Percentiles rank a stretch among this genome's conserved stretches.
phyloP scores from a whole-genome alignment of 2,888 invertebrate species.

The Agrochola circellaris region DNA sequence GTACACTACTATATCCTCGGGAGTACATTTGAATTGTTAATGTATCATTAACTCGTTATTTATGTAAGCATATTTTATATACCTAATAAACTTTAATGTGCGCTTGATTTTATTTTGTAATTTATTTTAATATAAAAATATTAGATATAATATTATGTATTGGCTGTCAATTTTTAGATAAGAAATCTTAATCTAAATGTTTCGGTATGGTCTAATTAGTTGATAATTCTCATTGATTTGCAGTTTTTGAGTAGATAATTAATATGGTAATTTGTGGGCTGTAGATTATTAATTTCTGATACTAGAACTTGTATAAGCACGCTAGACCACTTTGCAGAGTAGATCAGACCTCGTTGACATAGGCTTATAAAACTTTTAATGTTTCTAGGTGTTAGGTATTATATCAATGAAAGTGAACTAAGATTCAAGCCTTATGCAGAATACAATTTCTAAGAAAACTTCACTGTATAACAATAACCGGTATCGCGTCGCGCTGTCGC shows the following conservation, averaged over 20 bases:
- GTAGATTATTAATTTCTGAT: constrained; percentile 14
- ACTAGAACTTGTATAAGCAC: constrained; percentile 20
- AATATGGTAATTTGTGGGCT: constrained; percentile 40
- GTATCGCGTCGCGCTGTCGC: no score
- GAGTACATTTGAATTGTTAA: constrained; percentile 75
- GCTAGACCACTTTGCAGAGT: constrained; percentile 18
- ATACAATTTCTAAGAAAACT: no score
- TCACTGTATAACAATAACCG: no score
- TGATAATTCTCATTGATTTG: constrained; percentile 41
- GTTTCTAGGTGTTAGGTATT: background rate
- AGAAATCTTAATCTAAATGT: constrained; percentile 49
- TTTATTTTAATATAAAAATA: constrained; percentile 41
- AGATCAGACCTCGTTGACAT: constrained; percentile 27
- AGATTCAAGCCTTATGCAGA: background rate
- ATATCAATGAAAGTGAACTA: background rate
- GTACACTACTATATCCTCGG: constrained; percentile 69
- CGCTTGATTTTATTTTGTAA: constrained; percentile 28
- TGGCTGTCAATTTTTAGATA: constrained; percentile 45
- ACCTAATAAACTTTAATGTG: constrained; percentile 38
- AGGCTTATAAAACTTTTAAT: background rate
- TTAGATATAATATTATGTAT: background rate
- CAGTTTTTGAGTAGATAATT: constrained; percentile 29
- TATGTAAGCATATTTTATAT: constrained; percentile 46
- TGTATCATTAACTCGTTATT: constrained; percentile 60
- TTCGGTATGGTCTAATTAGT: constrained; percentile 41